Evolutionary conservation across 2,113 vertebrate genomes (phyloP).

Genomic region (Podarcis muralis): DNA sequence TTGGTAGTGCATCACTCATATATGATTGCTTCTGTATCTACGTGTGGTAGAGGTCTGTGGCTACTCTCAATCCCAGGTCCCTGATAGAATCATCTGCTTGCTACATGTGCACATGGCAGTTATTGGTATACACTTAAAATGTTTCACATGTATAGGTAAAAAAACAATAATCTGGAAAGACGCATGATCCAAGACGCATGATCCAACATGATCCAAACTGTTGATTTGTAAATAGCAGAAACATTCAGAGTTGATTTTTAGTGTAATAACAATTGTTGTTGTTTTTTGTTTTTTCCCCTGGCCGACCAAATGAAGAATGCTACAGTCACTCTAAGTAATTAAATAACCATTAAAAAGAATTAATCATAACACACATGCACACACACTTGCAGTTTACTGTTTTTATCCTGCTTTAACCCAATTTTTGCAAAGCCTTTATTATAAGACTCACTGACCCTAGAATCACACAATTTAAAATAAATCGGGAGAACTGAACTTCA

Average conservation of each 20-base stretch:
- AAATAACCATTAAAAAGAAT: constrained; percentile 18
- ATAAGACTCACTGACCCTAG: background rate
- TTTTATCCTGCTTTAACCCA: constrained; percentile 9
- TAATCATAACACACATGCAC: background rate
- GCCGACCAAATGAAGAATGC: background rate
- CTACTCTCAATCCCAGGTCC: background rate
- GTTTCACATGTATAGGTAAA: background rate
- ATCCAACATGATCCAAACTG: background rate
- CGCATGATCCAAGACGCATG: background rate
- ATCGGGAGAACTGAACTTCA: constrained; percentile 42
- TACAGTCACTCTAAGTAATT: background rate
- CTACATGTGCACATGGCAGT: background rate
- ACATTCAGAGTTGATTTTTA: background rate
- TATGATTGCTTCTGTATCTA: background rate
- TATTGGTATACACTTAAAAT: background rate
- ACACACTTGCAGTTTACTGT: background rate
- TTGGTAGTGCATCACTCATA: background rate
- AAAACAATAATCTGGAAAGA: background rate
- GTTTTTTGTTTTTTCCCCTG: background rate
- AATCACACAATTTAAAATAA: constrained; percentile 38
- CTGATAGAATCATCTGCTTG: background rate
- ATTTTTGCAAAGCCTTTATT: background rate
- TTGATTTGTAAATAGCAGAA: background rate
- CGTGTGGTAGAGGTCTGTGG: background rate
- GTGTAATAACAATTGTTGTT: background rate